phyloP scores from a whole-genome alignment of 2,113 vertebrate genomes.

The Brachyhypopomus gauderio region DNA sequence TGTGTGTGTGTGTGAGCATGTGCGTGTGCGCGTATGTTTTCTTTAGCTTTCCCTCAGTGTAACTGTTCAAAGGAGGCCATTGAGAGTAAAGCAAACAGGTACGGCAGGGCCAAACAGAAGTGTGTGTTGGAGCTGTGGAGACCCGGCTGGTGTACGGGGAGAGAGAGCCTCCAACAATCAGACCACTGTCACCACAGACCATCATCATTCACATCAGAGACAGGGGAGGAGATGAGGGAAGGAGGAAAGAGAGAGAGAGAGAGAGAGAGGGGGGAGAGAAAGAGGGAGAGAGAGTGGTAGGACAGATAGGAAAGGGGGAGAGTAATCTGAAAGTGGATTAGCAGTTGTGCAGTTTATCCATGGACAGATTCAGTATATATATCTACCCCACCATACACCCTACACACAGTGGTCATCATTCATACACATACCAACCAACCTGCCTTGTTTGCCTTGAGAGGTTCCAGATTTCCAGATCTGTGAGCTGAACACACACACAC shows the following conservation, averaged over 20 bases:
- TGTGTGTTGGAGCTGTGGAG: neutral
- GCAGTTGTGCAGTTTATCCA: neutral
- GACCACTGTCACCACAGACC: neutral
- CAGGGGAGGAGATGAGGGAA: too few relatives aligned
- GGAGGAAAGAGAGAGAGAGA: too few relatives aligned
- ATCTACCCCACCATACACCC: too few relatives aligned
- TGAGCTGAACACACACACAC: too few relatives aligned
- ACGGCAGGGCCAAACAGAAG: conserved; percentile 54
- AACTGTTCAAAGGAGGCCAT: conserved; percentile 70
- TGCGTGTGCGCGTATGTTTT: conserved; percentile 24
- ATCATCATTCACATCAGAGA: conserved; percentile 26
- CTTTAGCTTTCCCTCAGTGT: conserved; percentile 32
- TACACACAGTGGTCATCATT: too few relatives aligned
- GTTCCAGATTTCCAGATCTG: too few relatives aligned
- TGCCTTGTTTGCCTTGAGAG: too few relatives aligned
- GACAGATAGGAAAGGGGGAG: neutral
- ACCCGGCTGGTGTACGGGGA: neutral
- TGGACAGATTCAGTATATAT: neutral
- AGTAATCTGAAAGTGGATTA: neutral
- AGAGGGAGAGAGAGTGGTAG: neutral
- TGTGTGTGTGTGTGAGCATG: conserved; percentile 27
- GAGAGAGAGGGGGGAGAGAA: neutral
- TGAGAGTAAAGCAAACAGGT: conserved; percentile 73
- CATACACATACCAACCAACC: too few relatives aligned
- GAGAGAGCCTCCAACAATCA: neutral